Evolutionary conservation across 1,140 invertebrate genomes (phyloP).

Genomic region (Drosophila triauraria): DNA sequence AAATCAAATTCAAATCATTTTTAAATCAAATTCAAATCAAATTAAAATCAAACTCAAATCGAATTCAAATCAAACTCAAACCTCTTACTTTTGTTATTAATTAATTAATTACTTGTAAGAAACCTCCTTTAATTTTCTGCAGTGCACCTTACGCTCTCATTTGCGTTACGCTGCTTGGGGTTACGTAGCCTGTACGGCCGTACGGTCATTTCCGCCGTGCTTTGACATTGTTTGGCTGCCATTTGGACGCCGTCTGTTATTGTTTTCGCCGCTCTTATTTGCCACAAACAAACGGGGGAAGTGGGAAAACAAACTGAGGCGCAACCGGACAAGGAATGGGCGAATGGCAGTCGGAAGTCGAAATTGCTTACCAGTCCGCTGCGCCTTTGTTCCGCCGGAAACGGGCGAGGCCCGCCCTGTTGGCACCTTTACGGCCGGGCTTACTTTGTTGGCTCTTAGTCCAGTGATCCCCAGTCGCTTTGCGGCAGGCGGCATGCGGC

Average conservation of each 20-base stretch:
- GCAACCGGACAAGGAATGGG: slow-evolving; percentile 14
- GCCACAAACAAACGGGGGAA: slow-evolving; percentile 62
- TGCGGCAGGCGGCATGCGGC: slow-evolving; percentile 27
- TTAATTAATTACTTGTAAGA: not conserved
- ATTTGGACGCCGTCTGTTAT: slow-evolving; percentile 64
- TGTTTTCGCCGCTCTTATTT: slow-evolving; percentile 30
- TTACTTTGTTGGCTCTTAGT: slow-evolving; percentile 46
- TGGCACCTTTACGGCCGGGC: slow-evolving; percentile 29
- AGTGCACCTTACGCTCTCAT: slow-evolving; percentile 9
- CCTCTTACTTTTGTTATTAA: not conserved
- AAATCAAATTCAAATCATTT: not conserved
- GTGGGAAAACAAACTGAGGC: slow-evolving; percentile 38
- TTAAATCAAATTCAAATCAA: slow-evolving; percentile 14
- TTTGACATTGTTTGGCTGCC: slow-evolving; percentile 68
- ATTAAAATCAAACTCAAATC: slow-evolving; percentile 11
- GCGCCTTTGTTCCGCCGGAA: slow-evolving; percentile 27
- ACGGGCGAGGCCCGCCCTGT: slow-evolving; percentile 29
- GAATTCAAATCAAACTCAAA: not conserved
- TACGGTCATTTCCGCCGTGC: slow-evolving; percentile 52
- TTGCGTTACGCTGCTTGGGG: slow-evolving; percentile 33
- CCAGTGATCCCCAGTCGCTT: slow-evolving; percentile 58
- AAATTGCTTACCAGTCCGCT: slow-evolving; percentile 43
- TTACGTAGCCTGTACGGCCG: slow-evolving; percentile 26
- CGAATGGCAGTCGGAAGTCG: slow-evolving; percentile 50
- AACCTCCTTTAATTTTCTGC: not conserved